phyloP scores from a whole-genome alignment of 2,888 invertebrate genomes.

The Phaonia tiefii region DNA sequence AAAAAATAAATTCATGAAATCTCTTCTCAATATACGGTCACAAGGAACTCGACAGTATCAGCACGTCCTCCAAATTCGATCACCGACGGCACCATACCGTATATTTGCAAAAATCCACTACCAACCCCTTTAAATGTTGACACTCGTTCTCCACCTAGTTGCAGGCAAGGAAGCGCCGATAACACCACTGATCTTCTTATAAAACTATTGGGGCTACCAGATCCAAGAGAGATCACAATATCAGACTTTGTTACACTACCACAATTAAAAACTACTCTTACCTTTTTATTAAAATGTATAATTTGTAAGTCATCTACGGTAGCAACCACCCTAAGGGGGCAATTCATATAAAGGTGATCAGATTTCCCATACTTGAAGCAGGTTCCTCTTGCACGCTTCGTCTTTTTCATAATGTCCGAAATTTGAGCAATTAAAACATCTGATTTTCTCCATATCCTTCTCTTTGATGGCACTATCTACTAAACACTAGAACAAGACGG shows the following conservation, averaged over 20 bases:
- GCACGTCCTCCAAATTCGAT: not conserved
- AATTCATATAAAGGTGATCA: slow-evolving; percentile 6
- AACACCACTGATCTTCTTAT: no score
- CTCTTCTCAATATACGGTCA: no score
- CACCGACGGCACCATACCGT: not conserved
- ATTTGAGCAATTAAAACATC: slow-evolving; percentile 35
- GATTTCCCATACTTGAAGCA: slow-evolving; percentile 31
- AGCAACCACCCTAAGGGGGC: slow-evolving; percentile 1
- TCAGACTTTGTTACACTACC: not conserved
- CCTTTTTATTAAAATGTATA: slow-evolving; percentile 13
- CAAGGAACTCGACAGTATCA: no score
- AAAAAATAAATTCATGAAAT: no score
- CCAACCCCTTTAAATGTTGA: not conserved
- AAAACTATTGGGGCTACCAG: slow-evolving; percentile 14
- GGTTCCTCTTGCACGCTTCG: slow-evolving; percentile 11
- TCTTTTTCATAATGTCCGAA: slow-evolving; percentile 31
- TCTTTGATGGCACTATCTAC: no score
- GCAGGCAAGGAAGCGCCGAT: not conserved
- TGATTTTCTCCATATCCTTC: not conserved
- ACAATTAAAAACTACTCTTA: slow-evolving; percentile 21
- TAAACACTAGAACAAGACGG: no score
- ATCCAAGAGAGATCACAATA: not conserved
- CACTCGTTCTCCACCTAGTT: not conserved
- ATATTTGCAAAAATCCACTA: not conserved
- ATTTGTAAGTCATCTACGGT: not conserved